Percentiles rank a stretch among this genome's conserved stretches.
These are phyloP conservation scores for Petromus typicus DNA, from an alignment of 2,113 vertebrate genomes.

Conservation along the genomic window DNA sequence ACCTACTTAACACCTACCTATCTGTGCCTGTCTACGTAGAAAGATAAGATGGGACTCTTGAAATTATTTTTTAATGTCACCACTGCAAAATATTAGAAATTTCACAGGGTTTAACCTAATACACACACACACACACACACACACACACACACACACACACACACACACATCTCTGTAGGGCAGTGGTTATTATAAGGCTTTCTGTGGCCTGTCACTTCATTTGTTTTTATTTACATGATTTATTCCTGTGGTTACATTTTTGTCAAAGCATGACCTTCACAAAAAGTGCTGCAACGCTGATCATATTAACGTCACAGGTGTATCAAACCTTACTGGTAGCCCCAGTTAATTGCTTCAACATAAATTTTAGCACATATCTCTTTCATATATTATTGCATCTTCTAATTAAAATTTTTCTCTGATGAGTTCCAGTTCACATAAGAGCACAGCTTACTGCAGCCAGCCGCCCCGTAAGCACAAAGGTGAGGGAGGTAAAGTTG, in stretches of 20 bases:
- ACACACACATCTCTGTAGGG: neutral
- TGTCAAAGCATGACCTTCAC: neutral
- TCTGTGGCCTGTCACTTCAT: neutral
- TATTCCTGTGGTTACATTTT: neutral
- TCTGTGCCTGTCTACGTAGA: neutral
- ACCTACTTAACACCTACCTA: neutral
- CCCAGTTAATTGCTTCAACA: neutral
- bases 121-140: neutral
- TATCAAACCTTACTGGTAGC: neutral
- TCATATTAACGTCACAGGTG: neutral
- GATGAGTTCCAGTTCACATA: neutral
- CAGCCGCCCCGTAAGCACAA: neutral
- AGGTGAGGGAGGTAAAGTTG: neutral
- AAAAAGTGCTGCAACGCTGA: neutral
- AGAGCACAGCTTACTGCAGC: too few relatives aligned
- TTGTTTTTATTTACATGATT: conserved; percentile 11
- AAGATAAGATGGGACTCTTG: neutral
- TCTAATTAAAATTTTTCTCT: neutral
- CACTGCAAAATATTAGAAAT: neutral
- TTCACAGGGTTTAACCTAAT: neutral
- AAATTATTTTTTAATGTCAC: neutral
- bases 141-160: neutral
- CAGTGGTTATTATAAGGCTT: neutral
- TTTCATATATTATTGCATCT: neutral
- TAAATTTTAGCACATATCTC: neutral